A percentile compares a stretch with the other conserved stretches of the same genome.
phyloP scores from a whole-genome alignment of 2,113 vertebrate genomes.

The Mastomys coucha region DNA sequence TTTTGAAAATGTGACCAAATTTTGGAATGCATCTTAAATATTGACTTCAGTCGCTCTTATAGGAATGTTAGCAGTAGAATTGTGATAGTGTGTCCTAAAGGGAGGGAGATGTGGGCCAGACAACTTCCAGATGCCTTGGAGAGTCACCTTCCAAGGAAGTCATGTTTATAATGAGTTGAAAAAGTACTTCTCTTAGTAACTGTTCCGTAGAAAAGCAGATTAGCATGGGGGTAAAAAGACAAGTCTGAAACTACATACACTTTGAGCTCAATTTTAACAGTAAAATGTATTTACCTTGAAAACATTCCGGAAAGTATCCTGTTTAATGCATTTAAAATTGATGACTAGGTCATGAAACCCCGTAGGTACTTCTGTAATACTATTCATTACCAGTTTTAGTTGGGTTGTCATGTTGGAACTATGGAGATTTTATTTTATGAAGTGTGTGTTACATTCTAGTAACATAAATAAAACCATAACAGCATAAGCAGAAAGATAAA shows the following conservation, averaged over 20 bases:
- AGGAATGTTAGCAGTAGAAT: not conserved
- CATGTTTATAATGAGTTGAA: not conserved
- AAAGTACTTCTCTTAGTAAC: not conserved
- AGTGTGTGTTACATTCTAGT: not conserved
- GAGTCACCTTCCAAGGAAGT: slow-evolving; percentile 60
- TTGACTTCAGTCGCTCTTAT: not conserved
- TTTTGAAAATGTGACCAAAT: slow-evolving; percentile 55
- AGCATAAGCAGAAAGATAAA: not conserved
- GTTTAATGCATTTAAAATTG: not conserved
- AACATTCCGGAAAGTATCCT: slow-evolving; percentile 45
- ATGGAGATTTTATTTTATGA: not conserved
- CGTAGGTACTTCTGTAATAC: not conserved
- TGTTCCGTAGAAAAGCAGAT: slow-evolving; percentile 68
- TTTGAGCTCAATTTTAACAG: slow-evolving; percentile 43
- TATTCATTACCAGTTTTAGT: not conserved
- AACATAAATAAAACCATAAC: slow-evolving; percentile 8
- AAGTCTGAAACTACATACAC: slow-evolving; percentile 31
- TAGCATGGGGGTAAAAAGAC: slow-evolving; percentile 10
- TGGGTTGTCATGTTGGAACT: not conserved
- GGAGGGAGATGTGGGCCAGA: not conserved
- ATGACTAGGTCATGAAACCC: slow-evolving; percentile 18
- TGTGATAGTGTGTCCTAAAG: not conserved
- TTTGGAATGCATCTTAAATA: slow-evolving; percentile 1
- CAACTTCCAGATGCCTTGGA: not conserved
- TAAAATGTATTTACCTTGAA: slow-evolving; percentile 51